Percentiles rank a stretch among this genome's conserved stretches.
Evolutionary conservation across 92 coral and sea anemone genomes (phyloP).

Genomic region (Meandrina meandrites): DNA sequence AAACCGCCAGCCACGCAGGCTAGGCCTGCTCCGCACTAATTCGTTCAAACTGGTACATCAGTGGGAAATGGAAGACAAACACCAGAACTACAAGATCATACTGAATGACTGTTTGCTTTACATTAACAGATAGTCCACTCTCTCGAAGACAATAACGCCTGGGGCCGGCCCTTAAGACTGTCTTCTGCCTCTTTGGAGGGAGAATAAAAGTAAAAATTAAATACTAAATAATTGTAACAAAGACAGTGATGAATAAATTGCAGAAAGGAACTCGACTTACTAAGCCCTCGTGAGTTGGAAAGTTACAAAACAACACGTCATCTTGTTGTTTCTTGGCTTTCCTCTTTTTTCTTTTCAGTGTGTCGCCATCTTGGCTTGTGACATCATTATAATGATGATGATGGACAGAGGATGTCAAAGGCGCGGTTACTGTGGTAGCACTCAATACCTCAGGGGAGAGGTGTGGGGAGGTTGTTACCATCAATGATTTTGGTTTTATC

Average conservation of each 20-base stretch:
- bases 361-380: slow-evolving; percentile 51
- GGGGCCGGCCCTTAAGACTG: too few species aligned
- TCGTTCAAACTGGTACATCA: too few species aligned
- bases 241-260: not conserved
- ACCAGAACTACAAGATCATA: too few species aligned
- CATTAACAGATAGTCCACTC: too few species aligned
- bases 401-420: slow-evolving; percentile 55
- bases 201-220: too few species aligned
- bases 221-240: not conserved
- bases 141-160: too few species aligned
- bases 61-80: too few species aligned
- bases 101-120: too few species aligned
- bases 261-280: slow-evolving; percentile 42
- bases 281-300: slow-evolving; percentile 87
- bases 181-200: too few species aligned
- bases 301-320: slow-evolving; percentile 79
- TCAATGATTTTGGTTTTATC: slow-evolving; percentile 6
- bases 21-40: too few species aligned
- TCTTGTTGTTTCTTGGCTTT: slow-evolving; percentile 38
- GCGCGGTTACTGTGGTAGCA: slow-evolving; percentile 63
- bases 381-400: slow-evolving; percentile 80
- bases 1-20: too few species aligned
- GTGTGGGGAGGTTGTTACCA: slow-evolving; percentile 24
- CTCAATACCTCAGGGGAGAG: slow-evolving; percentile 63
- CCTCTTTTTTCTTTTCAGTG: slow-evolving; percentile 49